A percentile compares a stretch with the other conserved stretches of the same genome.
Evolutionary conservation across 2,113 vertebrate genomes (phyloP).

Genomic region (Meles meles): DNA sequence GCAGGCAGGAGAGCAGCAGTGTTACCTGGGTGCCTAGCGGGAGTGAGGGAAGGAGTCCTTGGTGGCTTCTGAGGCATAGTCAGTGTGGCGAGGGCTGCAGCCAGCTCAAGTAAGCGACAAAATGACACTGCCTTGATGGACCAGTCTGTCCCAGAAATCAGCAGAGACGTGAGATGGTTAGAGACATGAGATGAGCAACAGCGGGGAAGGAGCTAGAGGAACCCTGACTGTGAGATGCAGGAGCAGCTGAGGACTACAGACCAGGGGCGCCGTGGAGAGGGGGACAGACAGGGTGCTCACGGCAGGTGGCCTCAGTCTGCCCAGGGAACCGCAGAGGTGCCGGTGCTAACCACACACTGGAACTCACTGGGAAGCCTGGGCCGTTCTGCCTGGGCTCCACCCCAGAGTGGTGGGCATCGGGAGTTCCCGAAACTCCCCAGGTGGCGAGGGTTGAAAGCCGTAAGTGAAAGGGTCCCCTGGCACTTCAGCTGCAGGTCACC

Average conservation of each 20-base stretch:
- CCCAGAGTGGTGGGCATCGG: neutral
- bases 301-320: neutral
- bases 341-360: neutral
- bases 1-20: neutral
- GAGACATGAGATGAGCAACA: neutral
- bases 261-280: no score
- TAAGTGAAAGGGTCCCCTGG: neutral
- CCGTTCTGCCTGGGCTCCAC: neutral
- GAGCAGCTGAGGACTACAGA: neutral
- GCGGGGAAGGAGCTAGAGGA: neutral
- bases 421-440: neutral
- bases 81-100: neutral
- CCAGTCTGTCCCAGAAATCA: neutral
- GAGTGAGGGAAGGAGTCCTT: no score
- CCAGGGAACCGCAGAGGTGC: no score
- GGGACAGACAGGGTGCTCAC: neutral
- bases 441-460: neutral
- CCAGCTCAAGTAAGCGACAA: neutral
- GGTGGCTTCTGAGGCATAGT: no score
- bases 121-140: neutral
- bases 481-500: neutral
- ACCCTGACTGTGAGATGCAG: neutral
- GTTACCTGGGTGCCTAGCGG: no score
- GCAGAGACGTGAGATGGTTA: neutral
- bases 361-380: neutral